A percentile compares a stretch with the other conserved stretches of the same genome.
Evolutionary conservation across 2,888 invertebrate genomes (phyloP).

Genomic region (Uropetala carovei): DNA sequence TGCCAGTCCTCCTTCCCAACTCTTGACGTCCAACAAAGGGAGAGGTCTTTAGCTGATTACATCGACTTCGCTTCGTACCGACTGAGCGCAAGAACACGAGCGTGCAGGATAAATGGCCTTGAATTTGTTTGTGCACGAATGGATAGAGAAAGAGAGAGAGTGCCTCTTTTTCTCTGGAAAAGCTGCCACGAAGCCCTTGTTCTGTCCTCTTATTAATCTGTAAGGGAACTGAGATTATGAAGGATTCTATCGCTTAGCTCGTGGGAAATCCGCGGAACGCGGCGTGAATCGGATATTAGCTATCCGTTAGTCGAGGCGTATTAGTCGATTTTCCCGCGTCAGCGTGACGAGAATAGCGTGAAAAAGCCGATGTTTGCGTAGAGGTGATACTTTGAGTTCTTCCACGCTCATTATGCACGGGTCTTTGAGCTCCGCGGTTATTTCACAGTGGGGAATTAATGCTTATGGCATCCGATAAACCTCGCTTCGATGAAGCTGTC

Average conservation of each 20-base stretch:
- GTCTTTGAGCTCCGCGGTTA: too few relatives aligned
- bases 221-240: not conserved
- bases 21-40: not conserved
- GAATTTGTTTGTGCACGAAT: constrained; percentile 55
- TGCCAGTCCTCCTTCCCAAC: not conserved
- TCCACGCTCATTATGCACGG: not conserved
- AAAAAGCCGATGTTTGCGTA: not conserved
- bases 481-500: too few relatives aligned
- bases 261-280: not conserved
- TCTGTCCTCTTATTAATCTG: not conserved
- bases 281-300: not conserved
- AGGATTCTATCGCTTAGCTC: not conserved
- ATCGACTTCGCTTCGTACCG: constrained; percentile 41
- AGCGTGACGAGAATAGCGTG: not conserved
- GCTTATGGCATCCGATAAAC: too few relatives aligned
- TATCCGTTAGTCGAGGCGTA: not conserved
- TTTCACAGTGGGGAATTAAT: too few relatives aligned
- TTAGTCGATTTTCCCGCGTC: not conserved
- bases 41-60: constrained; percentile 47
- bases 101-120: constrained; percentile 48
- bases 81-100: constrained; percentile 26
- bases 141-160: not conserved
- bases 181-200: not conserved
- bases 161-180: not conserved
- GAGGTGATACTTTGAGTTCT: not conserved